A percentile compares a stretch with the other conserved stretches of the same genome.
phyloP scores from a whole-genome alignment of 1,140 invertebrate species.

The Galleria mellonella region DNA sequence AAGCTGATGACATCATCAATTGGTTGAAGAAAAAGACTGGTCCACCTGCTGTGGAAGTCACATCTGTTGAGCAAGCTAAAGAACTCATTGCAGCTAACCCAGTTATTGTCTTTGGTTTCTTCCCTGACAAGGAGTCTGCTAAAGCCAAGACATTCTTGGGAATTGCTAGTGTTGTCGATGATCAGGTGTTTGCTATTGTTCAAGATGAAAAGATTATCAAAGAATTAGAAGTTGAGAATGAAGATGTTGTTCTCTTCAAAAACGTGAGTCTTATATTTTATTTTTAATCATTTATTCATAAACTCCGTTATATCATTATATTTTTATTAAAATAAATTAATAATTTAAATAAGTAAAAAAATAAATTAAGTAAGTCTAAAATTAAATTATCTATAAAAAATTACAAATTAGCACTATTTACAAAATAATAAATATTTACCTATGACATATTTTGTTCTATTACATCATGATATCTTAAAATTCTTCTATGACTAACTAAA shows the following conservation, averaged over 20 bases:
- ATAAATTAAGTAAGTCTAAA: too few species aligned
- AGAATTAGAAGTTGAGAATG: conserved; percentile 84
- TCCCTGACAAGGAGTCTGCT: conserved; percentile 87
- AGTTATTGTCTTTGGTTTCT: conserved; percentile 95
- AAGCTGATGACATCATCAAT: conserved; percentile 92
- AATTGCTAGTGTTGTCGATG: conserved; percentile 88
- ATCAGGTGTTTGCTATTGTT: conserved; percentile 92
- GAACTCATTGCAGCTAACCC: conserved; percentile 87
- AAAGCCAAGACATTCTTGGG: conserved; percentile 90
- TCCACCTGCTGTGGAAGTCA: conserved; percentile 87
- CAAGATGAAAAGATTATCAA: conserved; percentile 83
- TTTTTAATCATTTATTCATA: too few species aligned
- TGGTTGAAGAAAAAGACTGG: conserved; percentile 99
- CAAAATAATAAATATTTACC: too few species aligned
- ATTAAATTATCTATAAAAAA: too few species aligned
- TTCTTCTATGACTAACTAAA: too few species aligned
- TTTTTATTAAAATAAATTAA: too few species aligned
- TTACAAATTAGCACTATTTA: too few species aligned
- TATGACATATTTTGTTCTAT: too few species aligned
- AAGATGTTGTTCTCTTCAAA: conserved; percentile 90
- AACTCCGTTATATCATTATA: too few species aligned
- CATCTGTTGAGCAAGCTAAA: conserved; percentile 88
- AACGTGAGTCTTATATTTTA: conserved; percentile 79
- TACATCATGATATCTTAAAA: too few species aligned
- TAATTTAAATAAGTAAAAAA: too few species aligned